Evolutionary conservation across 2,888 invertebrate genomes (phyloP), one percentile per base, ranked within the genome.

Genomic region (Drosophila testacea): DNA sequence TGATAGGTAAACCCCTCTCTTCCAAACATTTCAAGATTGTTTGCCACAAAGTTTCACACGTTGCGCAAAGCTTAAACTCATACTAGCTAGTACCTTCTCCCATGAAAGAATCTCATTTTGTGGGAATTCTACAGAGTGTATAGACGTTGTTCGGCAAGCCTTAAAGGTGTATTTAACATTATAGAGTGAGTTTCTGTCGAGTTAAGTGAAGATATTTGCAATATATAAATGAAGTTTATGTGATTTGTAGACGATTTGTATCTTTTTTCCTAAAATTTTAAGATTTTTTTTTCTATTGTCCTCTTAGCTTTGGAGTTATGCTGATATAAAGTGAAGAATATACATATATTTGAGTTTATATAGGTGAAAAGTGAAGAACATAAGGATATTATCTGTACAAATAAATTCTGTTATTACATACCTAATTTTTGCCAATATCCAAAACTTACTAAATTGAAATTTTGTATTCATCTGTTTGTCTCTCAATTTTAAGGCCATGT

Each of bases 1-100:
- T 7, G 39, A 66, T 61, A 48, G 36, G 11, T 22, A 62, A 39
- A 4, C 30, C 44, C 36, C 4, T 32, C 50, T 44, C 16, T 38
- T 36, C 9, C 11, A 22, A 62, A 13, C 38, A 13, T 46, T 34
- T 52, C 32, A 3, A 50, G 44, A 39, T 52, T 52, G 50, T 46
- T 51, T 28, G 44, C 5, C 28, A 22, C 27, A 6, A 36, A 36
- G 0, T 6, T 47, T 34, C 16, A 41, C 34, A 41, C 54, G 46
- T 62, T 60, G 39, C n/a, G 10, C 10, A 5, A 28, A 28, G n/a
- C 46, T 46, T 0, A 0, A 16, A 16, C 16, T 16, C 16, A 16
- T 16, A 16, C 16, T 16, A 16, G 16, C 1, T 16, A 16, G 16
- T 16, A 32, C 38, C n/a, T 39, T 0, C 1, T 2, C 34, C 4